Evolutionary conservation across 2,797 vertebrate genomes (phyloP).

Genomic region (Toxotes lorentzi): DNA sequence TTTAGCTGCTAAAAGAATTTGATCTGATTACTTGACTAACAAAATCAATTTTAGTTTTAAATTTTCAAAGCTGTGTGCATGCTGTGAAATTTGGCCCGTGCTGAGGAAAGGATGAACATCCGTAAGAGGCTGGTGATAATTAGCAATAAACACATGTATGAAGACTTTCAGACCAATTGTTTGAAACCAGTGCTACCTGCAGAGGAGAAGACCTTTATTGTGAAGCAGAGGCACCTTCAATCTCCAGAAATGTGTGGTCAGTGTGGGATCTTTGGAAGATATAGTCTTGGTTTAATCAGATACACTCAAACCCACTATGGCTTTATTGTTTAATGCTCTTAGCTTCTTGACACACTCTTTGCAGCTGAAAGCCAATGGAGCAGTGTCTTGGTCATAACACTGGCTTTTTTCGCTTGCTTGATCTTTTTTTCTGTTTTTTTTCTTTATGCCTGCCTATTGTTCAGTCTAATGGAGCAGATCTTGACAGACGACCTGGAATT

Average conservation of each 20-base stretch:
- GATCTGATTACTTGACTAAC: too few species aligned
- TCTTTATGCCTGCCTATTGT: not conserved
- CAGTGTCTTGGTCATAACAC: constrained; percentile 8
- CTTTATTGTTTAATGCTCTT: constrained; percentile 41
- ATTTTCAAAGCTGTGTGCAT: not conserved
- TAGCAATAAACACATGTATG: not conserved
- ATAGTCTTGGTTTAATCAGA: constrained; percentile 35
- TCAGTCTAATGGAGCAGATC: not conserved
- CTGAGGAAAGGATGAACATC: not conserved
- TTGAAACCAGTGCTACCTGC: not conserved
- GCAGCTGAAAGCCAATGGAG: constrained; percentile 25
- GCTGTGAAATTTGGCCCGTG: not conserved
- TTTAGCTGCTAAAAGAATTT: not conserved
- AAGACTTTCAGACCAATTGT: rapidly evolving
- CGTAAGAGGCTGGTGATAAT: constrained; percentile 7
- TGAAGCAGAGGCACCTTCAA: not conserved
- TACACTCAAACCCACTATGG: constrained; percentile 30
- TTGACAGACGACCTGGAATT: not conserved
- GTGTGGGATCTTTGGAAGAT: constrained; percentile 5
- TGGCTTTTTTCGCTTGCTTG: constrained; percentile 4
- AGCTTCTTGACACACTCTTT: constrained; percentile 27
- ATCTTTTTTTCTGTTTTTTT: constrained; percentile 30
- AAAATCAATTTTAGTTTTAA: not conserved
- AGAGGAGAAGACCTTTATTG: not conserved
- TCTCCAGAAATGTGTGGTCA: not conserved